Evolutionary conservation across 2,888 invertebrate genomes (phyloP), one percentile per base, ranked within the genome.

Genomic region (Operophtera brumata): DNA sequence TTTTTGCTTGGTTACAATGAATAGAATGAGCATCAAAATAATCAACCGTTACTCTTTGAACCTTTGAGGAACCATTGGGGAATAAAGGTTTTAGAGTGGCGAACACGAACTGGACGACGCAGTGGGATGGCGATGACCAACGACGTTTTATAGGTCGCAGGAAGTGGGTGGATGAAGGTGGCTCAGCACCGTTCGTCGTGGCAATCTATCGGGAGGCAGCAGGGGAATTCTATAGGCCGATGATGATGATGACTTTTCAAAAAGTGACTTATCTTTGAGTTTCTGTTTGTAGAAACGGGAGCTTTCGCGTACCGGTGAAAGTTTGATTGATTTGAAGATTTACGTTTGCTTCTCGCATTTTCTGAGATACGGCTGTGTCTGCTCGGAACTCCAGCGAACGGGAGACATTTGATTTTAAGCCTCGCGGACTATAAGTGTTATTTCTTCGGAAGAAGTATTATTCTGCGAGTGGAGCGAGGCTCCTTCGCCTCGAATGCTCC

Each of bases 391-490:
- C 75, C 71, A 70, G 78, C 78, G 80, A 82, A 81, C 82, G 79
- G n/a, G 73, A 79, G 84, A 88, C 88, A 86, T 90, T 90, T 89
- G 88, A 89, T 90, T 89, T 89, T 89, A 89, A 90, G 88, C 89
- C 86, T 86, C 85, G 86, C 83, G 83, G 84, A 89, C 86, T 89
- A 84, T 89, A 89, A 90, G 87, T 88, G 89, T 89, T 89, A 90
- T 90, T 89, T 89, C 88, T 88, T 81, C 73, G 82, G 71, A 83
- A 84, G 86, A 88, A 86, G 88, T 89, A 90, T 88, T 90, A 90
- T 90, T 87, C 88, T 86, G 80, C 84, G 84, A 82, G 84, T 86
- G 84, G 82, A 84, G 82, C 84, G 84, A 80, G 80, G 83, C 86
- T 82, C 80, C 84, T 81, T 78, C 89, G 86, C 85, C 85, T 87